Evolutionary conservation across 37 sponge, comb jelly and placozoan genomes (phyloP).

Genomic region (Theonella swinhoei): DNA sequence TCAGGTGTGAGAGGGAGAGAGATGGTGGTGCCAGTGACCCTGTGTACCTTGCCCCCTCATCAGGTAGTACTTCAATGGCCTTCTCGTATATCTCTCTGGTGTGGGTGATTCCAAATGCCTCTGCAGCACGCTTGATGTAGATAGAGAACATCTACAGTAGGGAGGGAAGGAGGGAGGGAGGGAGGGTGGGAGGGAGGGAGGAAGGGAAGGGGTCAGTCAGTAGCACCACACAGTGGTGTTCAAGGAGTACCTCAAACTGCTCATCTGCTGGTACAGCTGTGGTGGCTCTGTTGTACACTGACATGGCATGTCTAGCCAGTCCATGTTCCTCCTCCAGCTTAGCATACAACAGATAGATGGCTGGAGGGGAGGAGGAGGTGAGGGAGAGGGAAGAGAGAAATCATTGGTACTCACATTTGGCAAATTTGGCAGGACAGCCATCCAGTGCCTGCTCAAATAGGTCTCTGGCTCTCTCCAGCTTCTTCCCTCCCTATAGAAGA

Average conservation of each 20-base stretch:
- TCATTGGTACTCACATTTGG: constrained; percentile 64
- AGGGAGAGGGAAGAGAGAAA: constrained; percentile 1
- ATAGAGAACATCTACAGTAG: constrained; percentile 86
- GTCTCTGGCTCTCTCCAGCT: constrained; percentile 94
- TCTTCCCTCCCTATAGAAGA: constrained; percentile 87
- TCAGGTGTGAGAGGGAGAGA: no score
- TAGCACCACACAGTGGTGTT: not conserved
- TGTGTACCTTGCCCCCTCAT: constrained; percentile 82
- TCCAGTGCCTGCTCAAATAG: constrained; percentile 96
- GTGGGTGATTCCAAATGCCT: constrained; percentile 90
- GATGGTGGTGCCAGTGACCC: no score
- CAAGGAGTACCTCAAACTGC: constrained; percentile 76
- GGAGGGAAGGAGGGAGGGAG: not conserved
- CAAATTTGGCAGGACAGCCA: constrained; percentile 87
- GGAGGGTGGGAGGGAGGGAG: not conserved
- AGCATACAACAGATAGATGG: constrained; percentile 93
- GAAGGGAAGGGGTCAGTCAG: not conserved
- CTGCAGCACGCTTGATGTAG: constrained; percentile 93
- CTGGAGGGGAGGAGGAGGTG: constrained; percentile 34
- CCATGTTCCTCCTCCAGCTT: constrained; percentile 97
- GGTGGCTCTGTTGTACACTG: constrained; percentile 97
- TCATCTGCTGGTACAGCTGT: constrained; percentile 80
- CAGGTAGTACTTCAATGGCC: constrained; percentile 90
- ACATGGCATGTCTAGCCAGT: constrained; percentile 96
- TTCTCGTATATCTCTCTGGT: constrained; percentile 98